Conservation (phyloP, 2,797 vertebrate species). For the Xiphophorus birchmanni region DNA sequence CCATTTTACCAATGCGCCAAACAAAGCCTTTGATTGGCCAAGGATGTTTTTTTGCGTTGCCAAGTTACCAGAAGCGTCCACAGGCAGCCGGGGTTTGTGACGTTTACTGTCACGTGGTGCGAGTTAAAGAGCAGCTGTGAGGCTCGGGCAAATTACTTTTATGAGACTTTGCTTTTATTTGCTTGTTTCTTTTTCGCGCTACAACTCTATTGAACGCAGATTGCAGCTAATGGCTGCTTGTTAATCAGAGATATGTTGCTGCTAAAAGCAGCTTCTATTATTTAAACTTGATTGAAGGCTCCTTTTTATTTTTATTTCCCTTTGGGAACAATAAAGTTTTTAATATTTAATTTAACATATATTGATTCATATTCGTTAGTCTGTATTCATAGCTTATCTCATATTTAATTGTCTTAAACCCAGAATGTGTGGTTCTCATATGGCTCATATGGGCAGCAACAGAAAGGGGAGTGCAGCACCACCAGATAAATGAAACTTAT, state of each 20-base stretch:
- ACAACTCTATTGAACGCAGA: not conserved
- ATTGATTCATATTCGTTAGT: not conserved
- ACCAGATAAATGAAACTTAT: not conserved
- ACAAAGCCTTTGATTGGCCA: constrained; percentile 72
- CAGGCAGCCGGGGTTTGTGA: constrained; percentile 6
- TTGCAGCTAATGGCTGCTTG: not conserved
- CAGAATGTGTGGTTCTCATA: not conserved
- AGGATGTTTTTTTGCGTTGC: constrained; percentile 74
- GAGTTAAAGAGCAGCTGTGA: not conserved
- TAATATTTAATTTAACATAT: not conserved
- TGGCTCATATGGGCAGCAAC: not conserved
- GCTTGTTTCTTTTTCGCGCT: not conserved
- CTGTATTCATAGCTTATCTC: not conserved
- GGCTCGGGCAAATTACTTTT: not conserved
- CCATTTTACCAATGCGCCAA: constrained; percentile 72
- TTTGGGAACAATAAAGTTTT: not conserved
- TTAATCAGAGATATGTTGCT: not conserved
- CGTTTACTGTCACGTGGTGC: not conserved
- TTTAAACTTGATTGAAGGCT: not conserved
- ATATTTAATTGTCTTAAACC: not conserved
- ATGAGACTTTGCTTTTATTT: not conserved
- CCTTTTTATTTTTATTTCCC: no score
- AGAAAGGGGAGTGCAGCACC: not conserved
- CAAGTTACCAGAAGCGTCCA: constrained; percentile 62
- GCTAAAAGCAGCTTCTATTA: not conserved